phyloP scores from a whole-genome alignment of 2,797 vertebrate species.

The Telmatherina bonti region DNA sequence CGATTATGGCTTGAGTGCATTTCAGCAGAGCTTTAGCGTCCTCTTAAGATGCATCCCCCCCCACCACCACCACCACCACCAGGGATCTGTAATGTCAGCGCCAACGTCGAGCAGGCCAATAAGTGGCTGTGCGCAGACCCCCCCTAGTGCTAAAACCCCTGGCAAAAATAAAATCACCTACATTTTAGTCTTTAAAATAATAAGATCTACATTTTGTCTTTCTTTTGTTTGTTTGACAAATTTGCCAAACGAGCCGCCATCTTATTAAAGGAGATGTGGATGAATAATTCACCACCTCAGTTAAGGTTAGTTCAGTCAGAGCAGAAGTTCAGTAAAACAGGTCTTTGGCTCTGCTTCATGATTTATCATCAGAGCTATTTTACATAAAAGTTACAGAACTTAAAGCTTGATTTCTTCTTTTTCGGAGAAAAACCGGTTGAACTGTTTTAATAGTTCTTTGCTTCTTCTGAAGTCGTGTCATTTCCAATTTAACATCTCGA shows the following conservation, averaged over 20 bases:
- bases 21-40: slow-evolving; percentile 22
- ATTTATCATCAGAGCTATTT: slow-evolving; percentile 1
- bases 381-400: background rate
- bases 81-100: background rate
- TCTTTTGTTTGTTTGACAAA: no score
- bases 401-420: background rate
- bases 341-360: slow-evolving; percentile 1
- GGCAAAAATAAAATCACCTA: no score
- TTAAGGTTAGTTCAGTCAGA: background rate
- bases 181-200: no score
- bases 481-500: background rate
- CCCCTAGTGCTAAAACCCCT: no score
- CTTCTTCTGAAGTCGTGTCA: background rate
- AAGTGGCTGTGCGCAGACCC: no score
- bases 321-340: background rate
- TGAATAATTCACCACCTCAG: background rate
- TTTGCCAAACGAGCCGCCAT: no score
- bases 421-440: no score
- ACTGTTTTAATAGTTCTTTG: no score
- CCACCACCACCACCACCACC: no score
- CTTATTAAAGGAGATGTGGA: background rate
- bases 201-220: no score
- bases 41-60: background rate
- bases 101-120: background rate
- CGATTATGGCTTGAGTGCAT: slow-evolving; percentile 52